Evolutionary conservation across 1,140 invertebrate species (phyloP), one percentile per base, ranked within the genome.

Genomic region (Cataglyphis hispanica): DNA sequence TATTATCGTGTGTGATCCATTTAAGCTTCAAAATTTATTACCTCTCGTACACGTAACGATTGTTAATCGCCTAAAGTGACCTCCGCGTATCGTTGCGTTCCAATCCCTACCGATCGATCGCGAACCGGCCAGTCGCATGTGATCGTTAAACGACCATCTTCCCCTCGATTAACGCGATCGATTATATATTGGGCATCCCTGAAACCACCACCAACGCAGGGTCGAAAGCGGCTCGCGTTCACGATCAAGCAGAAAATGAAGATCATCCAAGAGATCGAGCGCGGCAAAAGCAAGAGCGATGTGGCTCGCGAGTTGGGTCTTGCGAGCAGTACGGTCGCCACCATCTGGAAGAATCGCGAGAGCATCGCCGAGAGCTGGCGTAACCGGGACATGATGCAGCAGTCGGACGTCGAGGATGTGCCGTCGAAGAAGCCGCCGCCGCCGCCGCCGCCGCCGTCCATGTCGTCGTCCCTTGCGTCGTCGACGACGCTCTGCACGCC

Each of bases 191-290:
- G 89, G 89, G 89, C 89, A 91, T 91, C 89, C 89, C 89, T 84
- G 87, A 90, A 87, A 86, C 66, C 87, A 89, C 74, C 80, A 86
- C 89, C 72, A 91, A 94, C 93, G 93, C 95, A 96, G 96, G 96
- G 96, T 94, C 95, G 96, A 91, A 96, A 96, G 94, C 95, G 96
- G 93, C 95, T 96, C 89, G 96, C 96, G 90, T 96, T 96, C 95
- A 96, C 96, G 90, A 95, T 96, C 93, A 96, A 96, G 95, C 95
- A 96, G 95, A 96, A 96, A 95, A 96, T 96, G 95, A 95, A 96
- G 94, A 96, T 96, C 92, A 96, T 96, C 93, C 95, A 95, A 92
- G 96, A 96, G 94, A 96, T 96, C 88, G 96, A 96, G 92, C 94
- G 95, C 70, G 96, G 96, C 64, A 96, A 96, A 94, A 96, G 95